Base-by-base conservation (phyloP, 2,888 invertebrate species). In the Periphyllus acericola region DNA sequence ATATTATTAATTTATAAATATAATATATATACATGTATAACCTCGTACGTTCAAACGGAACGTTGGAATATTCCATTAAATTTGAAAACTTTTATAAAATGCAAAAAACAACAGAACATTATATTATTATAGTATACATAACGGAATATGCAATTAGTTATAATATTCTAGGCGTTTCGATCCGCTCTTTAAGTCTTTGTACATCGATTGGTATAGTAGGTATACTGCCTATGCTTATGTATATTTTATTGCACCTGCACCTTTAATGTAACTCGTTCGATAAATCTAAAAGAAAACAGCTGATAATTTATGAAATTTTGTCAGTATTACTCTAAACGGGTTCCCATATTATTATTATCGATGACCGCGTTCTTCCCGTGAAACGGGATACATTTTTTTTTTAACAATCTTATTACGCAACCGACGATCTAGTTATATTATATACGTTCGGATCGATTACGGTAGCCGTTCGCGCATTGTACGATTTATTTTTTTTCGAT, bases 351-450 rank as follows among this genome's bases (percentile, higher is more conserved):
- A 75, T 76, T 34, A 52, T 66, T 40, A 83, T 21, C 40, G 25
- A n/a, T 32, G 17, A 40, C 21, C 32, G 17, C 60, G 84, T 66
- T 66, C 40, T 25, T 72, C 19, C 34, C 36, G 36, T 60, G 75
- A 83, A 83, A 83, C 29, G 36, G 55, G 29, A 75, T 83, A 83
- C 29, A 60, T 74, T 68, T 68, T 68, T 60, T 60, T 66, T 68
- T n/a, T 68, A 68, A n/a, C 29, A 68, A n/a, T 68, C 25, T 25
- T 29, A 68, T 79, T 84, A 68, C 25, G 84, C n/a, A 83, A 83
- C 32, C n/a, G 75, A 83, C 32, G 46, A 68, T 76, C 34, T 34
- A 76, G 66, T 76, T 68, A 25, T 66, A 17, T 76, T 68, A 25
- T 66, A 17, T 68, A 32, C 34, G 9, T 75, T 1, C 46, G 60